phyloP scores from a whole-genome alignment of 2,113 vertebrate genomes.

The Saimiri boliviensis region DNA sequence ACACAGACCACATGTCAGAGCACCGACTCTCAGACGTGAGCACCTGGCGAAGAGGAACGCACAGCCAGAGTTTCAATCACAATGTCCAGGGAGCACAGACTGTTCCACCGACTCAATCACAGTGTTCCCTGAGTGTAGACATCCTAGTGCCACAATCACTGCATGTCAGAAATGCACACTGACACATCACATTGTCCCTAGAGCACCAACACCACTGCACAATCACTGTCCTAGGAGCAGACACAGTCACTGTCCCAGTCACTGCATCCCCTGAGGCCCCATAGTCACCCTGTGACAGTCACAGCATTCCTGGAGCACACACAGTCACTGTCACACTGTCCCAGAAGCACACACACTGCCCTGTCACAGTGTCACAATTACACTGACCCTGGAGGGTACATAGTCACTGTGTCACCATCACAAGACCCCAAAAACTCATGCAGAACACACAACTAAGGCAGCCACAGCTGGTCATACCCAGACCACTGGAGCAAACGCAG shows the following conservation, averaged over 20 bases:
- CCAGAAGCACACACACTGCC: not conserved
- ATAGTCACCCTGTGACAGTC: not conserved
- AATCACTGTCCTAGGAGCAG: not conserved
- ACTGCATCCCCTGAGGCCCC: not conserved
- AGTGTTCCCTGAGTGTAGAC: not conserved
- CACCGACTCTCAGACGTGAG: accelerated
- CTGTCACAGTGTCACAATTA: not conserved
- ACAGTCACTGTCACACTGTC: not conserved
- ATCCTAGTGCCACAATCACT: not conserved
- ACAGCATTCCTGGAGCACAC: not conserved
- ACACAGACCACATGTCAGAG: not conserved
- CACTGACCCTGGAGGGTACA: not conserved
- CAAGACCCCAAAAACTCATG: not conserved
- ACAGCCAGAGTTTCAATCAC: not conserved
- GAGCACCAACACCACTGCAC: not conserved
- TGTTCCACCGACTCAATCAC: not conserved
- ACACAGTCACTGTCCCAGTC: not conserved
- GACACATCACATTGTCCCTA: not conserved
- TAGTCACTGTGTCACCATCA: not conserved
- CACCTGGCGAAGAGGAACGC: not conserved
- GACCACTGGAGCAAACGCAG: not conserved
- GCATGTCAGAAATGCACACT: not conserved
- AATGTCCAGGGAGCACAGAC: not conserved
- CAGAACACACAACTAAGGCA: not conserved
- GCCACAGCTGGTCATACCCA: not conserved